These are phyloP conservation scores for Aurelia aurita DNA, from an alignment of 30 jellyfish, hydroid and myxozoan genomes.

Conservation along the genomic window DNA sequence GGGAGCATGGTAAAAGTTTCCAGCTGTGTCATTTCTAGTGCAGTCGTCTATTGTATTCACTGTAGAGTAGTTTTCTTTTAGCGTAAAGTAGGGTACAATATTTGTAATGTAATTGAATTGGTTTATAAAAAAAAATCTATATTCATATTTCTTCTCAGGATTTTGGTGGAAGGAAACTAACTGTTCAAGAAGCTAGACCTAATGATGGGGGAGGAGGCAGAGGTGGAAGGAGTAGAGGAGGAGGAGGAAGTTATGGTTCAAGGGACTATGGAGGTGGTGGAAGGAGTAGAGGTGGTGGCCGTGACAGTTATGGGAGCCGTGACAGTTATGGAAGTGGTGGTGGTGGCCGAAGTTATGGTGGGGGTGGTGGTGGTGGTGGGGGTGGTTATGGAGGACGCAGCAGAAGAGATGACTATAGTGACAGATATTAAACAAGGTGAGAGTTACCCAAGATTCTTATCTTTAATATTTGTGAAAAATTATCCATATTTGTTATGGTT, in stretches of 20 bases:
- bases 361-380: too few species aligned
- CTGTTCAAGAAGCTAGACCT: slow-evolving; percentile 63
- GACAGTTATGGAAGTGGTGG: slow-evolving; percentile 38
- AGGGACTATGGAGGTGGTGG: slow-evolving; percentile 47
- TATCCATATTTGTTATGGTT: too few species aligned
- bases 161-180: slow-evolving; percentile 58
- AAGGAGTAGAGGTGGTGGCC: slow-evolving; percentile 37
- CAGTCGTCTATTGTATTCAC: too few species aligned
- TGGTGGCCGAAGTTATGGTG: too few species aligned
- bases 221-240: slow-evolving; percentile 38
- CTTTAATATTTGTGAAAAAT: too few species aligned
- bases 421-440: slow-evolving; percentile 15
- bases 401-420: slow-evolving; percentile 55
- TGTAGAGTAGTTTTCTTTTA: too few species aligned
- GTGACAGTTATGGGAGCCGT: slow-evolving; percentile 41
- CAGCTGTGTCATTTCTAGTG: too few species aligned
- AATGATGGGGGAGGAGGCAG: slow-evolving; percentile 40
- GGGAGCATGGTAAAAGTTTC: too few species aligned
- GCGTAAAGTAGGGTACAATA: too few species aligned
- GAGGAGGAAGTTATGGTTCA: slow-evolving; percentile 17
- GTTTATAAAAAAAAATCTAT: too few species aligned
- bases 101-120: too few species aligned
- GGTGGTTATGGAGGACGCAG: slow-evolving; percentile 19
- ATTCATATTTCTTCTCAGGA: slow-evolving; percentile 9
- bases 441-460: too few species aligned